phyloP scores from a whole-genome alignment of 1,140 invertebrate genomes.

The Caenorhabditis brenneri region DNA sequence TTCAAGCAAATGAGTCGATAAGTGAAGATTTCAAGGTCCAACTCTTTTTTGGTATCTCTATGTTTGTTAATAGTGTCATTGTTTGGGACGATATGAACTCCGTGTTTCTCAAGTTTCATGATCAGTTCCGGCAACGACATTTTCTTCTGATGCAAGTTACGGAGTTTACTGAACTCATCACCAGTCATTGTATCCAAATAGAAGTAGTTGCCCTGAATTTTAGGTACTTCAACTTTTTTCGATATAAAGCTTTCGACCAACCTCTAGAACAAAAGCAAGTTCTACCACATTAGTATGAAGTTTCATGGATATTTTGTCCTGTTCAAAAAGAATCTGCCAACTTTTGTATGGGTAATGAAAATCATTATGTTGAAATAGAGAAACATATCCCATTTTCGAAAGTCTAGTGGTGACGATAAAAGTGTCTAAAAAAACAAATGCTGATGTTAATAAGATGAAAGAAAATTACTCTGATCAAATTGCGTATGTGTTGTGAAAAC shows the following conservation, averaged over 20 bases:
- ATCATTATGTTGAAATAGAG: constrained; percentile 46
- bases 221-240: background rate
- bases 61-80: constrained; percentile 27
- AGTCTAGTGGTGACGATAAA: constrained; percentile 44
- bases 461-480: constrained; percentile 46
- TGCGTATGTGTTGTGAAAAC: constrained; percentile 50
- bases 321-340: constrained; percentile 31
- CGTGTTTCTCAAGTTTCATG: constrained; percentile 31
- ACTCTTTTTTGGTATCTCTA: constrained; percentile 32
- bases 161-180: constrained; percentile 50
- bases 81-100: constrained; percentile 47
- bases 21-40: constrained; percentile 12
- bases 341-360: constrained; percentile 49
- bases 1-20: constrained; percentile 1
- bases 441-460: too few relatives aligned
- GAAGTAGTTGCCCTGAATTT: constrained; percentile 11
- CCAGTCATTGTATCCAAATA: constrained; percentile 44
- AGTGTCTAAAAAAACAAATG: background rate
- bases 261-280: constrained; percentile 45
- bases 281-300: constrained; percentile 47
- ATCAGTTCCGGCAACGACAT: constrained; percentile 44
- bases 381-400: constrained; percentile 40
- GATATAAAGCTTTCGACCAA: background rate
- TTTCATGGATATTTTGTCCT: background rate
- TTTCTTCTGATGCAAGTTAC: constrained; percentile 41